Conservation (phyloP, 30 jellyfish, hydroid and myxozoan species). For the Cassiopea xamachana region DNA sequence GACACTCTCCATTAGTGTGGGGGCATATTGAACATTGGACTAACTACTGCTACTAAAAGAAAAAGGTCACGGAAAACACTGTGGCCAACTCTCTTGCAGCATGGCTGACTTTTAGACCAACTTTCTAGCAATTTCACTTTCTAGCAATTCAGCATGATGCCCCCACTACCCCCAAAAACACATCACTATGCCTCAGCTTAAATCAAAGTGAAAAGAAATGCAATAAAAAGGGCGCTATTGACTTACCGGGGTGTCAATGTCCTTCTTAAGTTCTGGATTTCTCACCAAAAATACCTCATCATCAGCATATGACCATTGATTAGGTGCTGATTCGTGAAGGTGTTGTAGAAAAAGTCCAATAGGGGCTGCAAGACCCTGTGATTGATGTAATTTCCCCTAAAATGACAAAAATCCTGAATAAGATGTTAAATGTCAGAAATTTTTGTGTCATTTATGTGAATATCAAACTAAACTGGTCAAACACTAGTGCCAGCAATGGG, state of each 20-base stretch:
- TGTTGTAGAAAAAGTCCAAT: conserved; percentile 65
- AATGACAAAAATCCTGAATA: background rate
- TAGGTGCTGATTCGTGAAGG: conserved; percentile 52
- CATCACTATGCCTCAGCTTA: background rate
- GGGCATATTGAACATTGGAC: too few relatives aligned
- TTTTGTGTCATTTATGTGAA: too few relatives aligned
- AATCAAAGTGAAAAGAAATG: background rate
- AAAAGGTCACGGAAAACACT: too few relatives aligned
- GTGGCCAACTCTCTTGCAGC: too few relatives aligned
- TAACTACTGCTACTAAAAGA: too few relatives aligned
- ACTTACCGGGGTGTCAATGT: conserved; percentile 72
- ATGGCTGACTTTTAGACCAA: too few relatives aligned
- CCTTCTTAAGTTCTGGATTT: conserved; percentile 66
- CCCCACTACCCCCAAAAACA: background rate
- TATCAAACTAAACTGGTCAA: too few relatives aligned
- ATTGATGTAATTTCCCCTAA: conserved; percentile 52
- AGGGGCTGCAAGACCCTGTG: conserved; percentile 71
- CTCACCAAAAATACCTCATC: conserved; percentile 73
- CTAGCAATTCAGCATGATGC: too few relatives aligned
- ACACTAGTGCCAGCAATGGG: too few relatives aligned
- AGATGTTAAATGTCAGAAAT: too few relatives aligned
- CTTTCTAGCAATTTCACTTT: too few relatives aligned
- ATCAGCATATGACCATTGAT: conserved; percentile 67
- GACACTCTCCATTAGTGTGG: too few relatives aligned
- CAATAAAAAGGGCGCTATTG: background rate